Percentiles rank a stretch among this genome's conserved stretches.
These are phyloP conservation scores for Drosophila flavopinicola DNA, from an alignment of 2,888 invertebrate genomes.

Conservation along the genomic window DNA sequence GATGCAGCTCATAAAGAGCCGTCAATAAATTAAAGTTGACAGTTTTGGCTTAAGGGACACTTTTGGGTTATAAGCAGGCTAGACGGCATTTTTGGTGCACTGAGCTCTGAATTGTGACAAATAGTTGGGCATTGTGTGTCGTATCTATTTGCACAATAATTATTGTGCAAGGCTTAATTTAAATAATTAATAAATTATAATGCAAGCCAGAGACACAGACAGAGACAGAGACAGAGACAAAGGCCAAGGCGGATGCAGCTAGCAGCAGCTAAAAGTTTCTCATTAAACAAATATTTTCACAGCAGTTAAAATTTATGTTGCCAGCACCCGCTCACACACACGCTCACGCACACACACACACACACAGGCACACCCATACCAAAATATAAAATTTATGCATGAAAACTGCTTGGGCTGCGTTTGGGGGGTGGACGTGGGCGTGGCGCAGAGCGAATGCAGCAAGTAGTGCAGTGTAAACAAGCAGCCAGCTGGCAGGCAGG, in stretches of 20 bases:
- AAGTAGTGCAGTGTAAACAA: constrained; percentile 75
- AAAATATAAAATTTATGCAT: constrained; percentile 72
- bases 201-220: constrained; percentile 28
- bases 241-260: constrained; percentile 32
- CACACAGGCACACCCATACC: constrained; percentile 23
- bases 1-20: not conserved
- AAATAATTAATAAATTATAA: constrained; percentile 80
- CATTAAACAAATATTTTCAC: constrained; percentile 81
- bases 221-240: too few relatives aligned
- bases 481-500: constrained; percentile 28
- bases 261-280: constrained; percentile 77
- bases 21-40: constrained; percentile 38
- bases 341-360: constrained; percentile 6
- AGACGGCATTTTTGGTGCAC: constrained; percentile 7
- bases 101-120: constrained; percentile 28
- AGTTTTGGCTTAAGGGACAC: constrained; percentile 8
- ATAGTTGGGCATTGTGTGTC: constrained; percentile 17
- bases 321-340: constrained; percentile 26
- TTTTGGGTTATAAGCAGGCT: constrained; percentile 16
- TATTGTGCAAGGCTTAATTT: constrained; percentile 63
- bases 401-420: constrained; percentile 23
- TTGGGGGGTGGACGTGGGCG: not conserved
- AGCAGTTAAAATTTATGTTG: constrained; percentile 78
- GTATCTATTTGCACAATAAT: constrained; percentile 48
- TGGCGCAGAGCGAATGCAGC: constrained; percentile 42